A percentile compares a stretch with the other conserved stretches of the same genome.
phyloP scores from a whole-genome alignment of 2,113 vertebrate species.

The Pseudois nayaur region DNA sequence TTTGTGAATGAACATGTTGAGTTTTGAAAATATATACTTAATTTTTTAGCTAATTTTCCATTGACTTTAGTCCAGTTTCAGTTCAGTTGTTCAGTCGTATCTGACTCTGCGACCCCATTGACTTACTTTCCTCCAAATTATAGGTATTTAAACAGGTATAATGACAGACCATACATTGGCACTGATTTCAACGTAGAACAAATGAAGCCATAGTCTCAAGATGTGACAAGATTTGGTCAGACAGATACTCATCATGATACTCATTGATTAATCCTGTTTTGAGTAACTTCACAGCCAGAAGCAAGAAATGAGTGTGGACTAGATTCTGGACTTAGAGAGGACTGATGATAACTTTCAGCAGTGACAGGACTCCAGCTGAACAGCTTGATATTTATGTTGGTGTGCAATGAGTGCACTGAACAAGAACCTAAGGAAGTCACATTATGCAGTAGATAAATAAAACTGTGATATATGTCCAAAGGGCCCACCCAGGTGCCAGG shows the following conservation, averaged over 20 bases:
- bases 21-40: not conserved
- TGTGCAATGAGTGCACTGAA: not conserved
- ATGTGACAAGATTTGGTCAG: not conserved
- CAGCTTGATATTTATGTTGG: not conserved
- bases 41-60: not conserved
- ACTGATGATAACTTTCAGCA: not conserved
- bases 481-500: rapidly evolving
- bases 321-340: not conserved
- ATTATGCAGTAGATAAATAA: not conserved
- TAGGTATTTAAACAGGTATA: not conserved
- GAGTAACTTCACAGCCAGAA: not conserved
- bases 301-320: not conserved
- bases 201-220: not conserved
- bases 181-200: not conserved
- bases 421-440: not conserved
- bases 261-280: not conserved
- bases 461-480: not conserved
- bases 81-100: no score
- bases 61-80: not conserved
- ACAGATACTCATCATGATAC: not conserved
- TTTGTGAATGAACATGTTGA: not conserved
- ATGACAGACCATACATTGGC: not conserved
- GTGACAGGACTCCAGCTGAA: not conserved
- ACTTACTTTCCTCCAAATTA: not conserved
- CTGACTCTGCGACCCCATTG: rapidly evolving